Evolutionary conservation across 2,888 invertebrate genomes (phyloP), one percentile per base, ranked within the genome.

Genomic region (Megamerina dolium): DNA sequence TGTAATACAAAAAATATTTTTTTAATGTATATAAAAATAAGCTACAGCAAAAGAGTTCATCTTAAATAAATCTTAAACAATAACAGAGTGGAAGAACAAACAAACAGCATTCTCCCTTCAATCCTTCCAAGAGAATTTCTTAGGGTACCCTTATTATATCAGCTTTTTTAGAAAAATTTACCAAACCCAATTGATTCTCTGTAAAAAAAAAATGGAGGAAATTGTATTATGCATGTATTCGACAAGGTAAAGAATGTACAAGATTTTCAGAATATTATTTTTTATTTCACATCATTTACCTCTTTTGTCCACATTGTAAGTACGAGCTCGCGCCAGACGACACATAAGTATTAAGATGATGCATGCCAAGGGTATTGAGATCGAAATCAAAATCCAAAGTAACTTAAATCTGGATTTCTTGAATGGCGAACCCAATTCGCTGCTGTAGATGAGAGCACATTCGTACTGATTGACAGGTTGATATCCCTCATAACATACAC

Each of bases 401-500:
- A 51, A 43, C 19, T 45, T 45, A 17, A 50, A 42, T 32, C 10
- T 32, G 10, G 10, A 8, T 23, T 23, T 23, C 6, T 6, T 23
- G 23, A 8, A 23, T 8, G 23, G 10, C 6, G 23, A 6, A 8
- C 10, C 23, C 6, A 23, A 23, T 23, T 8, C 16, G 4, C 10
- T 3, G 8, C 10, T 20, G 4, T 32, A n/a, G n/a, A n/a, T n/a
- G n/a, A n/a, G n/a, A n/a, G n/a, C 17, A 18, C 49, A 49, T 34
- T 46, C 46, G 30, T 23, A 26, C 6, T n/a, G 18, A n/a, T 21
- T 23, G 23, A 8, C 10, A 23, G 23, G 14, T 8, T 3, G 1
- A 18, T 43, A 54, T 6, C 53, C 53, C 4, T 42, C 41, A 13
- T 41, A 32, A 32, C 66, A 66, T 6, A 50, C 44, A 39, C 68